These are phyloP conservation scores for Campylorhamphus procurvoides DNA, from an alignment of 2,113 vertebrate genomes.

Conservation along the genomic window DNA sequence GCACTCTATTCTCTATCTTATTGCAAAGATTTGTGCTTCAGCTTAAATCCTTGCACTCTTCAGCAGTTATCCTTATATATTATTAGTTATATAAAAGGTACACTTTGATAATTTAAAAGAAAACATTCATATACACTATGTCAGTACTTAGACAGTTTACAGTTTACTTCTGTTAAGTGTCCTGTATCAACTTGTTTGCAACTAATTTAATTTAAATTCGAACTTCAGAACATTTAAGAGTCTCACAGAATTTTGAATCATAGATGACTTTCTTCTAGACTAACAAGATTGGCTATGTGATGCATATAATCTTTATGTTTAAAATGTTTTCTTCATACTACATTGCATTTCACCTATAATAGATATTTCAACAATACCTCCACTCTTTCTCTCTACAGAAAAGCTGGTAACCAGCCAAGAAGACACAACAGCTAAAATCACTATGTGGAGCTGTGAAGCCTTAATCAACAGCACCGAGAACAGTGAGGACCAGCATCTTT, in stretches of 20 bases:
- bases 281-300: background rate
- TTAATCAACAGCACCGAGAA: slow-evolving; percentile 84
- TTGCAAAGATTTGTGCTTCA: background rate
- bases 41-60: background rate
- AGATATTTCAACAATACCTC: background rate
- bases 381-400: slow-evolving; percentile 66
- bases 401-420: slow-evolving; percentile 71
- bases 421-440: slow-evolving; percentile 64
- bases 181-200: background rate
- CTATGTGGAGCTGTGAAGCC: slow-evolving; percentile 94
- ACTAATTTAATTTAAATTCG: background rate
- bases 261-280: background rate
- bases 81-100: background rate
- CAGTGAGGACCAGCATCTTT: slow-evolving; percentile 82
- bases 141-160: background rate
- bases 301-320: fast-evolving
- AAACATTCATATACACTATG: background rate
- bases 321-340: background rate
- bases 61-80: background rate
- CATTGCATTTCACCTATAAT: background rate
- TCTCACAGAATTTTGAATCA: background rate
- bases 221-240: background rate
- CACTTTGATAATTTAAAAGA: background rate
- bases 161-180: background rate
- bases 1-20: background rate